Conservation (phyloP, 2,888 invertebrate genomes). For the Ferdinandea cuprea region DNA sequence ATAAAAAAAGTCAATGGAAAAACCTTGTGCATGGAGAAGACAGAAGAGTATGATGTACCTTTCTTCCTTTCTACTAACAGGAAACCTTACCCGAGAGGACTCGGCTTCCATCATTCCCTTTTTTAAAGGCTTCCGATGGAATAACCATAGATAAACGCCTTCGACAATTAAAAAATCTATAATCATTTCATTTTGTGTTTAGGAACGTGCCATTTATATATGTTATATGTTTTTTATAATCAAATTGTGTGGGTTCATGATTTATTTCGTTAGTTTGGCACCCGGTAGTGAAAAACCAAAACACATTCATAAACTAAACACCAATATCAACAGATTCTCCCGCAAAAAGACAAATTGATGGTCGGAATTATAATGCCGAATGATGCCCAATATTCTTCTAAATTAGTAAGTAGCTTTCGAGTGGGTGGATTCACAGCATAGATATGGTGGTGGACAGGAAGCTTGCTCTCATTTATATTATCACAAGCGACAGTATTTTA, state of each 20-base stretch:
- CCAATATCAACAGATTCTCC: constrained; percentile 45
- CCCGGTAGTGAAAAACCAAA: neutral
- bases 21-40: too few species aligned
- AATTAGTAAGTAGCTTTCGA: constrained; percentile 54
- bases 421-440: constrained; percentile 36
- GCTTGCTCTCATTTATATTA: constrained; percentile 17
- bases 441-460: constrained; percentile 14
- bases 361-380: constrained; percentile 59
- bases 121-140: too few species aligned
- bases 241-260: constrained; percentile 30
- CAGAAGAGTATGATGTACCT: too few species aligned
- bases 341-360: constrained; percentile 64
- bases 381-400: constrained; percentile 63
- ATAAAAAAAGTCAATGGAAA: too few species aligned
- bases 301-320: constrained; percentile 45
- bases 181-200: too few species aligned
- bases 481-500: constrained; percentile 8
- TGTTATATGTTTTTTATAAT: neutral
- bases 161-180: too few species aligned
- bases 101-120: too few species aligned
- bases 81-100: too few species aligned
- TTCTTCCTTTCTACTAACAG: too few species aligned
- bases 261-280: constrained; percentile 50
- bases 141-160: too few species aligned
- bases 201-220: too few species aligned